Conservation (phyloP, 2,888 invertebrate genomes). For the Diarsia dahlii region DNA sequence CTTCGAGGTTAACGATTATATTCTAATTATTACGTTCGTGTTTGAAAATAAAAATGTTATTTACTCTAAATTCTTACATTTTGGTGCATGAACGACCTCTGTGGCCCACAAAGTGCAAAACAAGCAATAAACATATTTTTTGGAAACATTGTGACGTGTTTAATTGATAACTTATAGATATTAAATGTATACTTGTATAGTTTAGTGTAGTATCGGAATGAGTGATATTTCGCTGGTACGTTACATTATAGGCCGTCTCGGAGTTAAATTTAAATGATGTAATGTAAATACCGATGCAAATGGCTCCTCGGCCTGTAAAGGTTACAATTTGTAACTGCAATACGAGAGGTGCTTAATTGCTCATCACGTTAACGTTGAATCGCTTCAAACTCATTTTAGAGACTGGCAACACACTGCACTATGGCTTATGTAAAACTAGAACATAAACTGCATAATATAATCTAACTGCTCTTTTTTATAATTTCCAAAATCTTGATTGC, state of each 20-base stretch:
- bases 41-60: constrained; percentile 45
- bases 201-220: constrained; percentile 17
- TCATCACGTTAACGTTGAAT: constrained; percentile 39
- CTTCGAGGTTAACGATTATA: constrained; percentile 59
- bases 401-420: constrained; percentile 19
- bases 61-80: constrained; percentile 36
- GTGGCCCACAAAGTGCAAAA: constrained; percentile 1
- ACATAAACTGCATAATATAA: constrained; percentile 20
- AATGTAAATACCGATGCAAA: constrained; percentile 56
- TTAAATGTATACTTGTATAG: constrained; percentile 9
- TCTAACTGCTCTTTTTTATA: constrained; percentile 16
- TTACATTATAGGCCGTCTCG: constrained; percentile 27
- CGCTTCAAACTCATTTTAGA: constrained; percentile 29
- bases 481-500: background rate
- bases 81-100: background rate
- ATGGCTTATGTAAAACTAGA: constrained; percentile 25
- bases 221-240: constrained; percentile 37
- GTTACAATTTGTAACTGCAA: constrained; percentile 60
- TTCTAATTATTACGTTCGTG: constrained; percentile 51
- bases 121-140: background rate
- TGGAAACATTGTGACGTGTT: constrained; percentile 15
- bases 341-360: constrained; percentile 48
- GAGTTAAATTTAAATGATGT: constrained; percentile 55
- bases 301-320: constrained; percentile 45
- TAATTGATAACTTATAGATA: constrained; percentile 4